Evolutionary conservation across 2,888 invertebrate species (phyloP).

Genomic region (Lasioglossum pauxillum): DNA sequence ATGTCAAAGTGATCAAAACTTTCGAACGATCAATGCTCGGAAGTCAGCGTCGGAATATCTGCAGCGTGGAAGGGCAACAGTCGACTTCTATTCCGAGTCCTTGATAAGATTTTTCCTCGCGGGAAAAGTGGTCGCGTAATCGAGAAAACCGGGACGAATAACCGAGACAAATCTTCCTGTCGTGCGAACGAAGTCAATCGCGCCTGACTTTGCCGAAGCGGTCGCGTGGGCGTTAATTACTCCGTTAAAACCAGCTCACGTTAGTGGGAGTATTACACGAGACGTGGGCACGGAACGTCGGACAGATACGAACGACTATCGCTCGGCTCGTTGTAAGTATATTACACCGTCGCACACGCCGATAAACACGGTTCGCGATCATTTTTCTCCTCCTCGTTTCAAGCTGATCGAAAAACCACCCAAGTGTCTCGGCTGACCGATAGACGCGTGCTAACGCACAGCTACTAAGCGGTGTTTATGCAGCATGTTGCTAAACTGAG

Average conservation of each 20-base stretch:
- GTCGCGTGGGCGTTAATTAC: conserved; percentile 70
- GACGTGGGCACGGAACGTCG: conserved; percentile 59
- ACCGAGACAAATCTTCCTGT: conserved; percentile 27
- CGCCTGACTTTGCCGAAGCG: conserved; percentile 45
- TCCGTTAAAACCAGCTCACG: conserved; percentile 63
- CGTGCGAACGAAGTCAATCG: conserved; percentile 57
- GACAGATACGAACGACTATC: conserved; percentile 60
- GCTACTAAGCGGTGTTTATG: conserved; percentile 2
- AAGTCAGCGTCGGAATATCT: neutral
- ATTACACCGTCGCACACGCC: conserved; percentile 11
- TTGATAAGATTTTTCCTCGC: neutral
- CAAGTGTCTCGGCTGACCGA: conserved; percentile 15
- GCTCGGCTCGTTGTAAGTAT: conserved; percentile 43
- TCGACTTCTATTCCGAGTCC: neutral
- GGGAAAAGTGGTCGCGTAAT: conserved; percentile 7
- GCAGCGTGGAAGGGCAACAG: neutral
- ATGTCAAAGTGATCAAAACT: too few species aligned
- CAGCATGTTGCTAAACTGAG: conserved; percentile 23
- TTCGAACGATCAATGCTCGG: neutral
- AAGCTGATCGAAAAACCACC: conserved; percentile 23
- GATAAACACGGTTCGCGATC: conserved; percentile 49
- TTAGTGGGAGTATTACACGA: conserved; percentile 66
- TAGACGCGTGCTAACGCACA: conserved; percentile 23
- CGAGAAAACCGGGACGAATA: neutral
- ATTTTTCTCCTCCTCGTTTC: conserved; percentile 10